These are phyloP conservation scores for Heteromurus nitidus DNA, from an alignment of 2,888 invertebrate species.

Conservation along the genomic window DNA sequence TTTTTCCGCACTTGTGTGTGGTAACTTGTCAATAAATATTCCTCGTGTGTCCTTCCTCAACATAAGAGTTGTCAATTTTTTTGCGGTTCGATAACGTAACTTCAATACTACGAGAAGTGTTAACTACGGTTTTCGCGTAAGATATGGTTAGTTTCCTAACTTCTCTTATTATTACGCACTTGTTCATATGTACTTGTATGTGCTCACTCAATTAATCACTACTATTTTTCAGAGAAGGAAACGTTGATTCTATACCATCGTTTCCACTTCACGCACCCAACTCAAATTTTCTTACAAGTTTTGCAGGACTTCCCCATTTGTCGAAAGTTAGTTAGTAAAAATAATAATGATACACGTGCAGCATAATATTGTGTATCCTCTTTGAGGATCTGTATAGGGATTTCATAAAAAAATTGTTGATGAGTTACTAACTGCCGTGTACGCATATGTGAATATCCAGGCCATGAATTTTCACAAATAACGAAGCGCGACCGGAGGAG, in stretches of 20 bases:
- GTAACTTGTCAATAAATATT: background rate
- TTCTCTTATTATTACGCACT: background rate
- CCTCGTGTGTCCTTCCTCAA: too few species aligned
- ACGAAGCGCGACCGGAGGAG: constrained; percentile 4
- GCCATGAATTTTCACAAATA: background rate
- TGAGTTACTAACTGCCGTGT: too few species aligned
- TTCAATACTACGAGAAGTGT: too few species aligned
- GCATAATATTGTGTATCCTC: background rate
- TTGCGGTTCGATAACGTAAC: too few species aligned
- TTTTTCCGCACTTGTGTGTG: background rate
- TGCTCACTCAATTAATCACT: background rate
- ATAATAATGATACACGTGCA: constrained; percentile 2
- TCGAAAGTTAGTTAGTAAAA: background rate
- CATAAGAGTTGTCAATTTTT: too few species aligned
- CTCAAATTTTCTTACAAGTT: background rate
- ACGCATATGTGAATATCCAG: constrained; percentile 7
- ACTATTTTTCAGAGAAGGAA: background rate
- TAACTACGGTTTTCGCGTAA: background rate
- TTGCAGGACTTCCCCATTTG: constrained; percentile 1
- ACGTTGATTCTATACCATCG: constrained; percentile 33
- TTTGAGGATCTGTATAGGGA: background rate
- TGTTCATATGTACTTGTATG: background rate
- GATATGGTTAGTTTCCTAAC: background rate
- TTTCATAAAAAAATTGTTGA: too few species aligned
- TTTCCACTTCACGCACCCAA: constrained; percentile 36